Evolutionary conservation across 2,888 invertebrate genomes (phyloP), one percentile per base, ranked within the genome.

Genomic region (Trichacis sp.): DNA sequence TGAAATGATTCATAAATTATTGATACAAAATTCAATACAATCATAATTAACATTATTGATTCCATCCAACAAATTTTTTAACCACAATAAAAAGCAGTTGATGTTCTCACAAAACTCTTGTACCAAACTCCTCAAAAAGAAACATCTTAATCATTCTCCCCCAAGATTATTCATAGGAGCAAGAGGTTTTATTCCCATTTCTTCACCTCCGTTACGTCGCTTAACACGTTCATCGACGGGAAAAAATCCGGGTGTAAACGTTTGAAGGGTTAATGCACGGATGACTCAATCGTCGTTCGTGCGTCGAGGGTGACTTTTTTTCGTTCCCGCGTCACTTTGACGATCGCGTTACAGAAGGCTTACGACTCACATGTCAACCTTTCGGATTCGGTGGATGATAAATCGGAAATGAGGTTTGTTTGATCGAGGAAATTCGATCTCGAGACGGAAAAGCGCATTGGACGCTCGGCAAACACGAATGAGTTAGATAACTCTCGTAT

Each of bases 341-440:
- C 50, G 54, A 38, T 55, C 45, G 49, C 42, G 46, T 60, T 51
- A 47, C 55, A 46, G 9, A 18, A 30, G 42, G 42, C 8, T 53
- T 42, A 42, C 43, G 49, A 50, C 42, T 62, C 48, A 56, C 18
- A 33, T 30, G 40, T 29, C 51, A 53, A 56, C 38, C 33, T 36
- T 24, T 14, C 45, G 48, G 47, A 46, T 62, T 53, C 4, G 17
- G 36, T 2, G 50, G 33, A 61, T 58, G 57, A 61, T 55, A 51
- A 50, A 62, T 61, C 45, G 58, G 20, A 53, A 47, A 47, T 47
- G 58, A 47, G 49, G 46, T 45, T 43, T 54, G 24, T 54, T 51
- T 58, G 56, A 49, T 46, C 42, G 54, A n/a, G 51, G 53, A 58
- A 61, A 58, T 15, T 61, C 61, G 48, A 62, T 66, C 61, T 57